Evolutionary conservation across 2,797 vertebrate genomes (phyloP).

Genomic region (Pseudomugil gertrudae): DNA sequence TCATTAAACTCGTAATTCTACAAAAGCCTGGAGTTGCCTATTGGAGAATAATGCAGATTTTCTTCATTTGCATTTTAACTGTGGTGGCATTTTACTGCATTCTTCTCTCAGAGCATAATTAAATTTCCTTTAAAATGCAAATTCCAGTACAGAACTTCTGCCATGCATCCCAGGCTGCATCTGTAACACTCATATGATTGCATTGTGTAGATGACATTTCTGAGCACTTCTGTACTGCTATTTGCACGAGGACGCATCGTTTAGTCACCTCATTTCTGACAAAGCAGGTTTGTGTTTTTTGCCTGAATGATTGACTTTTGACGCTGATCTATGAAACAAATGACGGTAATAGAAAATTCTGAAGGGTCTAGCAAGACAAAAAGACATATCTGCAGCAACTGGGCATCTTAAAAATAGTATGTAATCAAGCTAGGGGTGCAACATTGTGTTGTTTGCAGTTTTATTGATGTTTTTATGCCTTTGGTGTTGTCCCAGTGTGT

Average conservation of each 20-base stretch:
- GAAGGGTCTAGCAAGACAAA: conserved; percentile 6
- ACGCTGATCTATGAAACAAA: conserved; percentile 45
- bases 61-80: conserved; percentile 19
- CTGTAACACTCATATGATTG: conserved; percentile 9
- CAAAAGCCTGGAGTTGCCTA: not conserved
- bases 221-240: conserved; percentile 10
- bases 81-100: conserved; percentile 2
- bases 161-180: conserved; percentile 2
- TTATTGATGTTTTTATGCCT: conserved; percentile 18
- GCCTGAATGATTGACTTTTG: conserved; percentile 43
- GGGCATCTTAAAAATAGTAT: not conserved
- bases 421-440: conserved; percentile 1
- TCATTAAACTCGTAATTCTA: conserved; percentile 2
- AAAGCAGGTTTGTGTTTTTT: conserved; percentile 40
- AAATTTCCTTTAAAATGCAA: conserved; percentile 18
- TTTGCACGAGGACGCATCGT: conserved; percentile 32
- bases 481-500: conserved; percentile 19
- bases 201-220: conserved; percentile 26
- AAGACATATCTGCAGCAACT: conserved; percentile 2
- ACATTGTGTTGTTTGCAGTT: not conserved
- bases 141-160: conserved; percentile 18
- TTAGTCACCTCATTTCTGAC: conserved; percentile 36
- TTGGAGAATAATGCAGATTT: conserved; percentile 3
- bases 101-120: conserved; percentile 6
- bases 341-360: conserved; percentile 30